Base-by-base conservation (phyloP, 1,140 invertebrate species). In the Atta colombica region DNA sequence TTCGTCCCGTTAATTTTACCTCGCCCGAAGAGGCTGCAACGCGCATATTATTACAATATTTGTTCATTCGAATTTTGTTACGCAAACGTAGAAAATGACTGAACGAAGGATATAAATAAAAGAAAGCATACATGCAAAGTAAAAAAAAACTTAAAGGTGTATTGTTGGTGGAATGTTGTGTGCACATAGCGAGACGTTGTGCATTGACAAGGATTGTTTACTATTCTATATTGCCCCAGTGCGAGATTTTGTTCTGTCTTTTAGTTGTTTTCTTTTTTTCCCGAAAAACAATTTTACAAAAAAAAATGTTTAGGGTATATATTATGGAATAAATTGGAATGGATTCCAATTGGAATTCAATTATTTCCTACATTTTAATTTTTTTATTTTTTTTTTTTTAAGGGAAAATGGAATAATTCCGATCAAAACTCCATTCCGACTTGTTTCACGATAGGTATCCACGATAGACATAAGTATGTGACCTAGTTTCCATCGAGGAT, bases 61-160 rank as follows among this genome's bases (percentile, higher is more conserved):
- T 53, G 39, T 81, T 60, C n/a, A 65, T 7, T 71, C n/a, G 31
- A 68, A 65, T 81, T 71, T 89, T 77, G 49, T 69, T 45, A n/a
- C 55, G 25, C 87, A 55, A 31, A 51, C 66, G 16, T 35, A 58
- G 39, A 78, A 74, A 71, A 72, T 87, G 31, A 4, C 45, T 31
- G 53, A 87, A 90, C 25, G 35, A 66, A 81, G 25, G 31, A 65
- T 31, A 35, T 12, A 28, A 60, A 80, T n/a, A 45, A 65, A 53
- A 53, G 77, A 77, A 90, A 94, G 93, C 93, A 78, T 71, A 82
- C 93, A 94, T 94, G 94, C 93, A 94, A 92, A 93, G 78, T 89
- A 89, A 91, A 92, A 88, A 66, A 58, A 92, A 80, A 92, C 85
- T 86, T 63, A 92, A 25, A 51, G 87, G 91, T 92, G 92, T 93